A percentile compares a stretch with the other conserved stretches of the same genome.
Evolutionary conservation across 2,888 invertebrate genomes (phyloP).

Genomic region (Andricus quercusramuli): DNA sequence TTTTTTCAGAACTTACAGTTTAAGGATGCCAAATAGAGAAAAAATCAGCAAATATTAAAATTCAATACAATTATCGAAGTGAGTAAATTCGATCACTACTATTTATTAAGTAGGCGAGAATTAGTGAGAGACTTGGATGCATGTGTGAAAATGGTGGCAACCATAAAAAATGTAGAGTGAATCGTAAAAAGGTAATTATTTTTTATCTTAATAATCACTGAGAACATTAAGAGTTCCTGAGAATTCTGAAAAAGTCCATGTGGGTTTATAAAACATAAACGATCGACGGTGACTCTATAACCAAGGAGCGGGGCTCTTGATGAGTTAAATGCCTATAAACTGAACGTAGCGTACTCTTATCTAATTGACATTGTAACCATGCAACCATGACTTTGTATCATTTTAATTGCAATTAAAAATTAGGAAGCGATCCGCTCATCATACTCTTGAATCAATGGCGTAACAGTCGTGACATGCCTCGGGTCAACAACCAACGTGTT

Average conservation of each 20-base stretch:
- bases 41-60: too few relatives aligned
- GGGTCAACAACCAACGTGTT: conserved; percentile 22
- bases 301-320: conserved; percentile 50
- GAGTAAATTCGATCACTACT: too few relatives aligned
- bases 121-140: neutral
- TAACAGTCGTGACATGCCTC: neutral
- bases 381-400: conserved; percentile 59
- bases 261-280: conserved; percentile 19
- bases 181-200: neutral
- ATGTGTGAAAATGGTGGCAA: neutral
- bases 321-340: conserved; percentile 56
- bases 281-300: conserved; percentile 36
- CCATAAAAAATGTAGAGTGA: neutral
- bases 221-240: neutral
- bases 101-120: neutral
- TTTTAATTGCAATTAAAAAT: conserved; percentile 38
- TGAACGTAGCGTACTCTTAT: conserved; percentile 56
- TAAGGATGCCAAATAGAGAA: too few relatives aligned
- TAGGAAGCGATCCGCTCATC: neutral
- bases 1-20: too few relatives aligned
- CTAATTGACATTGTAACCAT: conserved; percentile 72
- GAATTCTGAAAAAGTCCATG: neutral
- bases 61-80: too few relatives aligned
- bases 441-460: conserved; percentile 13
- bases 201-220: neutral